Conservation (phyloP, 2,113 vertebrate genomes). For the Condylura cristata region DNA sequence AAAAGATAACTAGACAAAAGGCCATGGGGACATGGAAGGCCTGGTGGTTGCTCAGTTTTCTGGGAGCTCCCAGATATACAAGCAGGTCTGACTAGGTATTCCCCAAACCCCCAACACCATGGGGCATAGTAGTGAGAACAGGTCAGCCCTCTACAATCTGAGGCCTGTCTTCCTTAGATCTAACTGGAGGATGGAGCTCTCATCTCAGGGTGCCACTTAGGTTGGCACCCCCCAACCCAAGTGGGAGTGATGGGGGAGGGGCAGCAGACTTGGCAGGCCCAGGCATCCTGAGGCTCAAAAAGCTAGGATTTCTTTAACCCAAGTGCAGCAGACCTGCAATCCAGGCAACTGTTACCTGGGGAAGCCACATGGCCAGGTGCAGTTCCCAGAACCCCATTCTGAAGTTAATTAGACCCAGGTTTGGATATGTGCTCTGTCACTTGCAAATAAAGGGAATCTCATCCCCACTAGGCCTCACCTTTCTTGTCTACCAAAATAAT, state of each 20-base stretch:
- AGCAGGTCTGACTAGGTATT: not conserved
- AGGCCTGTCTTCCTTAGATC: not conserved
- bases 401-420: not conserved
- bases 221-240: not conserved
- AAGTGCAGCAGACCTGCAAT: not conserved
- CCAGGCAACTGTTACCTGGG: not conserved
- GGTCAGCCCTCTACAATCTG: too few relatives aligned
- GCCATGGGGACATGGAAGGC: not conserved
- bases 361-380: not conserved
- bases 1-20: conserved; percentile 14
- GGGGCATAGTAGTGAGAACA: not conserved
- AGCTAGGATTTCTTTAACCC: not conserved
- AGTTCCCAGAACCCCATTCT: not conserved
- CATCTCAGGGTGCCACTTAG: not conserved
- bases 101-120: not conserved
- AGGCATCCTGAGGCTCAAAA: not conserved
- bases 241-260: not conserved
- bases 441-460: not conserved
- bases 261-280: not conserved
- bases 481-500: not conserved
- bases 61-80: not conserved
- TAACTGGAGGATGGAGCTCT: not conserved
- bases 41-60: not conserved
- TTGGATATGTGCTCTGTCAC: not conserved
- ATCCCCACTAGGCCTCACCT: not conserved